Base-by-base conservation (phyloP, 2,797 vertebrate genomes). In the Coracias cyanogaster region DNA sequence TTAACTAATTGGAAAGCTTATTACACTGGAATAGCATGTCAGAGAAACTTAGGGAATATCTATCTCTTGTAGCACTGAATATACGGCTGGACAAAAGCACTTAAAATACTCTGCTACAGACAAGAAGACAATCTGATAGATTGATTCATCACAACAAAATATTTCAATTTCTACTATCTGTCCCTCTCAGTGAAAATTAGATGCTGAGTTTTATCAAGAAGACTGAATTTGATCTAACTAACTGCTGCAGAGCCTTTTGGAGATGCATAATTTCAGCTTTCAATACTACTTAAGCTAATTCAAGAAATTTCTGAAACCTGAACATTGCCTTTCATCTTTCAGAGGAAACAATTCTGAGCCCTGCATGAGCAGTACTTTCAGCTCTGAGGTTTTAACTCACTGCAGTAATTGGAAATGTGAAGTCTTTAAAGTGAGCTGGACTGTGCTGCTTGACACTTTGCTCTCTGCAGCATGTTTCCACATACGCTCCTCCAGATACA, bases 1-100 rank as follows among this genome's bases (percentile, higher is more conserved):
- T 81, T 90, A 86, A 91, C 58, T 86, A 91, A 66, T 72, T 72
- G 51, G 62, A 90, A 93, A 74, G 43, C n/a, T 96, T 43, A 79
- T 88, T 89, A 82, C 43, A 70, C 24, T 73, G 52, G 43, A 83
- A 89, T 33, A 90, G 54, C 43, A 55, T 16, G 28, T 77, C 57
- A 69, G 78, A 71, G 39, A 85, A 90, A 79, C 21, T 90, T 41
- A 72, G 0, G 6, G 26, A 80, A 71, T 37, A 62, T 55, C 39
- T 65, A 74, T 54, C n/a, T 74, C 51, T 78, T 55, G 25, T 26
- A 77, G 35, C 19, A 61, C 46, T 90, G 61, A 71, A 49, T 45
- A 58, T n/a, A 45, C 1, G 2, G 26, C 58, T n/a, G 48, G 43
- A 90, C 51, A 45, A 76, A 93, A 79, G 16, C n/a, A 60, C 39